Conservation (phyloP, 2,888 invertebrate species). For the Lochmaea capreae region DNA sequence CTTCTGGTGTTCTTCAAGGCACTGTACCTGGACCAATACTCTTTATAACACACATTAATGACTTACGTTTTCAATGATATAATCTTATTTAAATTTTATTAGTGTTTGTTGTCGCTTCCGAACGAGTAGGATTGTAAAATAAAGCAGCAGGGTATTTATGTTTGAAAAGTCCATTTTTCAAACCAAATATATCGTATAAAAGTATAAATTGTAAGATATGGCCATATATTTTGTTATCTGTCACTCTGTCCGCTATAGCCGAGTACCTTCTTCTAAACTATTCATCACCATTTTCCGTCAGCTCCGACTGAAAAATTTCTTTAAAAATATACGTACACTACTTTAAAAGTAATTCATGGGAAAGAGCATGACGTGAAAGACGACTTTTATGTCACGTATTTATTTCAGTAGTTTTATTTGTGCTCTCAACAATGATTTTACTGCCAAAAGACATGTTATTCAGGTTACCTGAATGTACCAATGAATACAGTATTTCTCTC, state of each 20-base stretch:
- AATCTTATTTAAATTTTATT: too few relatives aligned
- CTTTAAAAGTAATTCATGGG: constrained; percentile 1
- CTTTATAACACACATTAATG: too few relatives aligned
- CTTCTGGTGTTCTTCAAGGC: too few relatives aligned
- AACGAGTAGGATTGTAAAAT: not conserved
- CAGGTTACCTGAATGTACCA: too few relatives aligned
- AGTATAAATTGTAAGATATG: not conserved
- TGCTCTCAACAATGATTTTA: not conserved
- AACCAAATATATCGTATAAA: not conserved
- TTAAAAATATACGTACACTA: constrained; percentile 4
- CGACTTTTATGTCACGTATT: not conserved
- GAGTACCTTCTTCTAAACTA: not conserved
- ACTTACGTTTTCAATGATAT: too few relatives aligned
- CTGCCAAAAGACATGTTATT: too few relatives aligned
- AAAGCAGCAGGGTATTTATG: not conserved
- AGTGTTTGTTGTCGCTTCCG: too few relatives aligned
- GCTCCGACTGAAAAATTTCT: not conserved
- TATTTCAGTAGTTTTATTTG: not conserved
- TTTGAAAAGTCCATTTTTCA: not conserved
- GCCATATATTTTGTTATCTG: not conserved
- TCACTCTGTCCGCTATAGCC: constrained; percentile 1
- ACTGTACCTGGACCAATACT: too few relatives aligned
- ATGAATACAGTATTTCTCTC: too few relatives aligned
- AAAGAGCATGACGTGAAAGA: not conserved
- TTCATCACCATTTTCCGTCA: not conserved